Evolutionary conservation across 2,888 invertebrate genomes (phyloP), one percentile per base, ranked within the genome.

Genomic region (Chamaedrilus cognettii): DNA sequence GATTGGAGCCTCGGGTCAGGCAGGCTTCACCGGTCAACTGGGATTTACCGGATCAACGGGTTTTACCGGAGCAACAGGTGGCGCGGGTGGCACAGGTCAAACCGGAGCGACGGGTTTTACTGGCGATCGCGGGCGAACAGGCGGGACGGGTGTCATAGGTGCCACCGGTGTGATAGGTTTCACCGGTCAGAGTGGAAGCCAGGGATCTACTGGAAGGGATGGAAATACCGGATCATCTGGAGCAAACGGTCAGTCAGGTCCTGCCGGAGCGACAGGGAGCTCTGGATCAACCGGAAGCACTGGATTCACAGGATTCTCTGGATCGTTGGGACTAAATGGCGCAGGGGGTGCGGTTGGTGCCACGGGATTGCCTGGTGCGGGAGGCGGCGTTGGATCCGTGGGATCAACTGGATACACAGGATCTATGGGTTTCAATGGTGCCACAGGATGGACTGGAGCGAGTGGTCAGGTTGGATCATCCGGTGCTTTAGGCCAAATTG

Each of bases 381-480:
- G 42, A 32, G 69, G 69, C 32, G 51, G 42, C 33, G 26, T 57
- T 4, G 68, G 68, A 30, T 55, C 64, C 23, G 3, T 66, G 15
- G 71, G 70, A 35, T 60, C 64, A 50, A 32, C 57, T 50, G 72
- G 72, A 51, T 35, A 5, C 28, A 55, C 57, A 49, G 71, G 71
- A 33, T 64, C 61, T 52, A 26, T 58, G 30, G 71, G 72, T 56
- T 51, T 60, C 28, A 30, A 61, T 32, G 72, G 70, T 32, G 58
- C 56, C n/a, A 15, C 55, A n/a, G 72, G 72, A 51, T 30, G 59
- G 31, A 30, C 42, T 56, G 69, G 69, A 62, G 63, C 52, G 2
- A 49, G 42, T 42, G 69, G 69, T 42, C 59, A 52, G 35, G 26
- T 57, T 4, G 68, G 68, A 30, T 55, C 64, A 26, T 28, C 60